These are phyloP conservation scores for Hyposoter dolosus DNA, from an alignment of 2,888 invertebrate species.

Conservation along the genomic window DNA sequence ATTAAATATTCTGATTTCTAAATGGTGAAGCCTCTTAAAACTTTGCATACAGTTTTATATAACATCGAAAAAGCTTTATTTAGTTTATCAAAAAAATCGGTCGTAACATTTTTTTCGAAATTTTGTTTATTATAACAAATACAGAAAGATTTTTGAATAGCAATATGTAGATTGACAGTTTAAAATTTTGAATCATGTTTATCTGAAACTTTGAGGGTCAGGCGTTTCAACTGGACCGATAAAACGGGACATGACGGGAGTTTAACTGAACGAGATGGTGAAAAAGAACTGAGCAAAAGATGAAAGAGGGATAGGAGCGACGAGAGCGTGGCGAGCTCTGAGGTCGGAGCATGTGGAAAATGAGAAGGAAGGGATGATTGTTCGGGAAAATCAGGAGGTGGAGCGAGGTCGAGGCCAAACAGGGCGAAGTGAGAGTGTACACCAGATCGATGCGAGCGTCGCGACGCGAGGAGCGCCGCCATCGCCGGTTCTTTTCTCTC, in stretches of 20 bases:
- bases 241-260: background rate
- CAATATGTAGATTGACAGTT: background rate
- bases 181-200: background rate
- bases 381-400: conserved; percentile 38
- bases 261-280: background rate
- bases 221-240: background rate
- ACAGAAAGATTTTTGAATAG: background rate
- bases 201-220: background rate
- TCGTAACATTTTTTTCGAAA: no score
- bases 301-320: background rate
- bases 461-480: conserved; percentile 60
- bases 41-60: no score
- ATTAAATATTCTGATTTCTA: no score
- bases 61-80: no score
- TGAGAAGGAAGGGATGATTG: conserved; percentile 18
- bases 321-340: conserved; percentile 26
- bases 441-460: conserved; percentile 69
- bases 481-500: conserved; percentile 47
- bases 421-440: conserved; percentile 74
- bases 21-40: no score
- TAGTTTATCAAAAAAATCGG: no score
- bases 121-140: no score
- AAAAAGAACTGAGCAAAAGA: background rate
- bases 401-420: conserved; percentile 69
- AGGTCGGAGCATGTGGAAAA: conserved; percentile 42